Evolutionary conservation across 2,113 vertebrate species (phyloP).

Genomic region (Brachyhypopomus occidentalis): DNA sequence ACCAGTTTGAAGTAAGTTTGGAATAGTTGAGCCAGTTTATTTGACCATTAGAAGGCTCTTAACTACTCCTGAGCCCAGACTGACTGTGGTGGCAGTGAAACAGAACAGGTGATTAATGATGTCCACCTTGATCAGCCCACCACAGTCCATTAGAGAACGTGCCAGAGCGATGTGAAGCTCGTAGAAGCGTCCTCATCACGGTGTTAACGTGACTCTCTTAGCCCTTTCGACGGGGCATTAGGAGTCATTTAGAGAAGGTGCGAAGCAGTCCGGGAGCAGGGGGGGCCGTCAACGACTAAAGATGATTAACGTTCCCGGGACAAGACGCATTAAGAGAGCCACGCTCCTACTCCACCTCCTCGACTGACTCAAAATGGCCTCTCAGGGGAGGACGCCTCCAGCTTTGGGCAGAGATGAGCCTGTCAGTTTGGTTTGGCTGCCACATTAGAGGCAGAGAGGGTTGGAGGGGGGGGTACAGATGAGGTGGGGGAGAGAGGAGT

Average conservation of each 20-base stretch:
- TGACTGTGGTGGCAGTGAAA: neutral
- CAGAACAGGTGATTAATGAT: slow-evolving; percentile 38
- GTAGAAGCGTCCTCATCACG: slow-evolving; percentile 84
- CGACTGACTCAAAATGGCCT: slow-evolving; percentile 88
- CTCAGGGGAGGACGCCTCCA: slow-evolving; percentile 86
- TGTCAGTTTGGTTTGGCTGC: slow-evolving; percentile 97
- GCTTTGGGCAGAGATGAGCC: slow-evolving; percentile 91
- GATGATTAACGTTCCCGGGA: slow-evolving; percentile 94
- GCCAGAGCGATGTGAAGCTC: slow-evolving; percentile 64
- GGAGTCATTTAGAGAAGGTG: slow-evolving; percentile 81
- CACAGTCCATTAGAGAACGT: neutral
- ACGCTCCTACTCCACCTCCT: slow-evolving; percentile 84
- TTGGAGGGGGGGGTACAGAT: slow-evolving; percentile 65
- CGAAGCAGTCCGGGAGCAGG: slow-evolving; percentile 72
- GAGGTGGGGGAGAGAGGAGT: slow-evolving; percentile 56
- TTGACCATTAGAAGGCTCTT: neutral
- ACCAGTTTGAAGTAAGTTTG: no score
- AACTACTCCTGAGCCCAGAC: neutral
- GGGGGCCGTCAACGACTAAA: slow-evolving; percentile 88
- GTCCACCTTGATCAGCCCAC: slow-evolving; percentile 4
- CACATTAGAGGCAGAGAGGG: slow-evolving; percentile 90
- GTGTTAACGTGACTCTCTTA: slow-evolving; percentile 80
- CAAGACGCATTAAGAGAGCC: slow-evolving; percentile 84
- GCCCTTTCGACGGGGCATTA: slow-evolving; percentile 86
- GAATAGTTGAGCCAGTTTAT: no score